Percentiles rank a stretch among this genome's conserved stretches.
Conservation (phyloP, 2,113 vertebrate genomes). For the Oreochromis niloticus region DNA sequence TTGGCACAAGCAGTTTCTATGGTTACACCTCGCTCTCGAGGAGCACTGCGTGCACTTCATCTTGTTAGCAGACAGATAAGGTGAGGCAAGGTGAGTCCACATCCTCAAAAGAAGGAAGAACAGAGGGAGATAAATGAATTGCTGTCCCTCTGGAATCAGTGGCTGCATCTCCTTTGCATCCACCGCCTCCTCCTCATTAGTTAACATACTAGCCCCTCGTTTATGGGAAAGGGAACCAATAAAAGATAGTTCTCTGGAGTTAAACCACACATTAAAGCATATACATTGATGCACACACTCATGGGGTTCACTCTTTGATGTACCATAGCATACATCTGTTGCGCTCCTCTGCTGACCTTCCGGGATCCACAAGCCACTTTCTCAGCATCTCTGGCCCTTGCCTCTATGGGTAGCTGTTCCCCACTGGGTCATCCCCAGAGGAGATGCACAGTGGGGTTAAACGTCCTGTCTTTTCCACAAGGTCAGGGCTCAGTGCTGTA, state of each 20-base stretch:
- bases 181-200: constrained; percentile 9
- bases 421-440: constrained; percentile 26
- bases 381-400: constrained; percentile 34
- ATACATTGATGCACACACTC: background rate
- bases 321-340: constrained; percentile 29
- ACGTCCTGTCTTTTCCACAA: constrained; percentile 22
- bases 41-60: background rate
- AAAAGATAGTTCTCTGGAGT: background rate
- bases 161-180: background rate
- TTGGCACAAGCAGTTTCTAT: constrained; percentile 38
- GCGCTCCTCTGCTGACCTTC: constrained; percentile 29
- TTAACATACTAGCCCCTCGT: background rate
- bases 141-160: background rate
- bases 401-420: constrained; percentile 22
- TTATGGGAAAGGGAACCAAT: background rate
- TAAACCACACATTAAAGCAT: background rate
- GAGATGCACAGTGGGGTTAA: constrained; percentile 27
- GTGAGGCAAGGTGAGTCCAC: background rate
- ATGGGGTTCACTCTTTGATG: background rate
- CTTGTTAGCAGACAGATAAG: background rate
- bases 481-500: constrained; percentile 14
- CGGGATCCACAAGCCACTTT: background rate
- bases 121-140: background rate
- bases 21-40: background rate
- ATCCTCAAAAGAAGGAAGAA: background rate